These are phyloP conservation scores for Takifugu ocellatus DNA, from an alignment of 2,797 vertebrate species.

Conservation along the genomic window DNA sequence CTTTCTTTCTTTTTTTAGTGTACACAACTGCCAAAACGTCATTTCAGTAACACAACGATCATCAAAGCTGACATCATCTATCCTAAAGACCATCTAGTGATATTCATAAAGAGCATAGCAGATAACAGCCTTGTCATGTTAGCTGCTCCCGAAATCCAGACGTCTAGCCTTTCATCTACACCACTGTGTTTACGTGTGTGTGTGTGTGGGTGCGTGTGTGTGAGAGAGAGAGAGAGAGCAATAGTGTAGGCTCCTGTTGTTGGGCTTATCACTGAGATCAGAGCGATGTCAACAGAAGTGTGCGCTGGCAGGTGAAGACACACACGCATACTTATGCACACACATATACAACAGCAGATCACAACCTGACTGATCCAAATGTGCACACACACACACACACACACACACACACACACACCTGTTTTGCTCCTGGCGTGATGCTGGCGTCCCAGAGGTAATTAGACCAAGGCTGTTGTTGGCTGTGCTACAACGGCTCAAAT, in stretches of 20 bases:
- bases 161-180: conserved; percentile 65
- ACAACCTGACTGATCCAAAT: conserved; percentile 16
- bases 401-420: conserved; percentile 1
- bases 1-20: conserved; percentile 18
- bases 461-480: conserved; percentile 52
- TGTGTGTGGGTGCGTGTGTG: conserved; percentile 8
- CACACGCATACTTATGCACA: conserved; percentile 3
- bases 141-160: conserved; percentile 68
- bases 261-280: conserved; percentile 69
- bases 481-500: conserved; percentile 56
- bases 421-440: conserved; percentile 55
- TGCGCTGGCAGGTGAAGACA: conserved; percentile 58
- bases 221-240: conserved; percentile 5
- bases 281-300: conserved; percentile 68
- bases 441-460: conserved; percentile 44
- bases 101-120: conserved; percentile 78
- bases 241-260: conserved; percentile 64
- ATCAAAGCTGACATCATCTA: conserved; percentile 68
- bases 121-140: conserved; percentile 76
- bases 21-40: conserved; percentile 72
- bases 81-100: conserved; percentile 74
- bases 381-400: conserved; percentile 5
- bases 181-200: conserved; percentile 5
- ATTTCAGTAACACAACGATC: conserved; percentile 60
- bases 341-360: neutral